A percentile compares a stretch with the other conserved stretches of the same genome.
phyloP scores from a whole-genome alignment of 2,113 vertebrate genomes.

The Zapornia atra region DNA sequence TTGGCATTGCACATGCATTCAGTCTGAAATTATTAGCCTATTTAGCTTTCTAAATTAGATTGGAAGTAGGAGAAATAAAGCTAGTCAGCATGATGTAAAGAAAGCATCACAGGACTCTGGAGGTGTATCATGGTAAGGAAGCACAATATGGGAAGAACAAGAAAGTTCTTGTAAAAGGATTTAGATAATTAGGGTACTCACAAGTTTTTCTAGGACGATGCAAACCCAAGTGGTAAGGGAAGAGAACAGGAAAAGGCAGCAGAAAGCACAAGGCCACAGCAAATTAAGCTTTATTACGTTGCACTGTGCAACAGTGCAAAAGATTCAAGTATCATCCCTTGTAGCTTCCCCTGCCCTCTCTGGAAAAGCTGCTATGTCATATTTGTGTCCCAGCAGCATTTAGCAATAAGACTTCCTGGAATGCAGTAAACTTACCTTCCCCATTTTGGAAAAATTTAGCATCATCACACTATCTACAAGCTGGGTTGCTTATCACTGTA shows the following conservation, averaged over 20 bases:
- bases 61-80: not conserved
- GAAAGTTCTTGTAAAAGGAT: not conserved
- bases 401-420: not conserved
- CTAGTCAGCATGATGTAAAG: not conserved
- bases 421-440: not conserved
- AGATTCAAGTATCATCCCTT: not conserved
- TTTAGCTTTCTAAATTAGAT: not conserved
- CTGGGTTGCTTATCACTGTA: not conserved
- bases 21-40: not conserved
- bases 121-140: not conserved
- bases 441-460: not conserved
- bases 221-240: not conserved
- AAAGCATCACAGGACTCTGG: not conserved
- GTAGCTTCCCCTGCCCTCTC: not conserved
- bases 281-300: not conserved
- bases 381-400: not conserved
- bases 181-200: not conserved
- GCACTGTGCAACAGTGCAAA: not conserved
- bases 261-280: not conserved
- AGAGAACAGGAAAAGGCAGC: not conserved
- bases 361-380: not conserved
- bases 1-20: not conserved
- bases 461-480: not conserved
- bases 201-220: not conserved
- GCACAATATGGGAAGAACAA: not conserved